phyloP scores from a whole-genome alignment of 1,140 invertebrate genomes.

The Heliothis virescens region DNA sequence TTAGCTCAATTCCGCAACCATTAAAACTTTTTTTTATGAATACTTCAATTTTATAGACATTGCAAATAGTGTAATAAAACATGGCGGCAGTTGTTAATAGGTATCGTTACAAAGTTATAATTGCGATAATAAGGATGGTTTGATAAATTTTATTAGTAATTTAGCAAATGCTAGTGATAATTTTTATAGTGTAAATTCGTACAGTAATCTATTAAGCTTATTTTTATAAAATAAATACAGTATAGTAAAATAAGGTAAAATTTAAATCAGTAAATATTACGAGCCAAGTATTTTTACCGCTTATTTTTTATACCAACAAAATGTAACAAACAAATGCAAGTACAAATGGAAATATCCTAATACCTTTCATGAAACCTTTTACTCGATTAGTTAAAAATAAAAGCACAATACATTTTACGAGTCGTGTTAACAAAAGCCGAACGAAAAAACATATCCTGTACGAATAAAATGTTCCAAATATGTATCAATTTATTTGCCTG shows the following conservation, averaged over 20 bases:
- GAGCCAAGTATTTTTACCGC: too few species aligned
- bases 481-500: neutral
- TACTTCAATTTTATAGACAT: constrained; percentile 38
- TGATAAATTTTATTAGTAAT: neutral
- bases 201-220: too few species aligned
- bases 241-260: too few species aligned
- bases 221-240: too few species aligned
- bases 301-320: too few species aligned
- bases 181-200: too few species aligned
- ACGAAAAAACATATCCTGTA: neutral
- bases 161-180: too few species aligned
- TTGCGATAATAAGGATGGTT: neutral
- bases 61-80: constrained; percentile 26
- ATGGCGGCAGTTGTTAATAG: constrained; percentile 4
- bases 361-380: neutral
- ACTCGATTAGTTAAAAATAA: constrained; percentile 10
- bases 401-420: neutral
- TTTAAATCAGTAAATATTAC: too few species aligned
- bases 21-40: constrained; percentile 39
- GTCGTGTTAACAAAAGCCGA: constrained; percentile 5
- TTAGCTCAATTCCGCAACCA: neutral
- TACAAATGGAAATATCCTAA: neutral
- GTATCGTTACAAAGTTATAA: constrained; percentile 11
- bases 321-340: neutral
- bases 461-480: neutral